Evolutionary conservation across 2,797 vertebrate genomes (phyloP), one percentile per base, ranked within the genome.

Genomic region (Todus mexicanus): DNA sequence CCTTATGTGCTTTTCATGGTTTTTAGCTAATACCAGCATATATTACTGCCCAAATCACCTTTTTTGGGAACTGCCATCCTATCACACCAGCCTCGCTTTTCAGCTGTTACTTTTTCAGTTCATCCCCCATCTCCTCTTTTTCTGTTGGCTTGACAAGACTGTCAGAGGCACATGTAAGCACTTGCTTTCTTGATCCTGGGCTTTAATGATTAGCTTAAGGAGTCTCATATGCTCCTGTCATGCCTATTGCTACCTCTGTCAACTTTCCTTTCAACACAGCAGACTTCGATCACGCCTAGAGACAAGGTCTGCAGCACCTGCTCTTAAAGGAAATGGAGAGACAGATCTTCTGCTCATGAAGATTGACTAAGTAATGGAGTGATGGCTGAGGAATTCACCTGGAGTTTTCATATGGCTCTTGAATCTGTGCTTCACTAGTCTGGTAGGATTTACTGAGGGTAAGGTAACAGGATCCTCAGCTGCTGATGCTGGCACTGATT

Each of bases 221-320:
- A 95, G 66, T 81, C 87, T 95, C 93, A 91, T 89, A 92, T 92
- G 87, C 76, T 96, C 87, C 89, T 94, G 90, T 93, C 94, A 94
- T 87, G 64, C 81, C 92, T 95, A 91, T 81, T 94, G 56, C 92
- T 94, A 89, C 87, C 84, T 87, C 93, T 92, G 92, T 91, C 93
- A 94, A 76, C 87, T 76, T 94, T 78, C 70, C 95, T 91, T 92
- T 95, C 80, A 91, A 82, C 76, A 64, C 22, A 73, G 84, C 84
- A 96, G 89, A 83, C 82, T 95, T 89, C 7, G 12, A 78, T 87
- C 45, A 5, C 2, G 0, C 79, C 73, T 89, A 73, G 79, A 95
- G 87, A 94, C 59, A 75, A 85, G 89, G 73, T 93, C 43, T 89
- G 91, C 84, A 93, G 71, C 85, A 92, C 68, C 83, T 84, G 77